A percentile compares a stretch with the other conserved stretches of the same genome.
These are phyloP conservation scores for Leuciscus waleckii DNA, from an alignment of 2,797 vertebrate genomes.

Conservation along the genomic window DNA sequence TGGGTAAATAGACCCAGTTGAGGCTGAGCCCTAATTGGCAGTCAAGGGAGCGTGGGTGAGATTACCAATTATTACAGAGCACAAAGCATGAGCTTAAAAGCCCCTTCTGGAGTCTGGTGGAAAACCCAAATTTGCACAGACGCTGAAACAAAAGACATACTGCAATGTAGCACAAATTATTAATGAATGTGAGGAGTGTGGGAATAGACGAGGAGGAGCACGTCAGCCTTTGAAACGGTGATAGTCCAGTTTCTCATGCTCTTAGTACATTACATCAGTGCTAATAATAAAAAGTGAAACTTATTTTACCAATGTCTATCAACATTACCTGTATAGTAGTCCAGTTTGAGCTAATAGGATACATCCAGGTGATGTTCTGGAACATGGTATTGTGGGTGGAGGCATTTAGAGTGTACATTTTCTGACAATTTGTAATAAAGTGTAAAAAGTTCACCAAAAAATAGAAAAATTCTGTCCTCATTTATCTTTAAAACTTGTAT, in stretches of 20 bases:
- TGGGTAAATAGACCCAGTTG: constrained; percentile 41
- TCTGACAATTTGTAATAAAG: too few relatives aligned
- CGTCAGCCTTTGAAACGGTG: background rate
- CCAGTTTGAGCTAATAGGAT: background rate
- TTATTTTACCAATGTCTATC: background rate
- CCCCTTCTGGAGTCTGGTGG: constrained; percentile 34
- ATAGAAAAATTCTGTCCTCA: too few relatives aligned
- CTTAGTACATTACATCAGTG: background rate
- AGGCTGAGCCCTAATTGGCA: constrained; percentile 48
- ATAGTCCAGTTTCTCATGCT: background rate
- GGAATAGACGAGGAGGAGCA: background rate
- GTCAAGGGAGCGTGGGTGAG: constrained; percentile 48
- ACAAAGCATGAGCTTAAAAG: constrained; percentile 46
- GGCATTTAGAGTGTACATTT: background rate
- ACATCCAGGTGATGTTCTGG: background rate
- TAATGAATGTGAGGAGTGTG: background rate
- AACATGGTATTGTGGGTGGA: background rate
- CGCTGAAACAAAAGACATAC: constrained; percentile 39
- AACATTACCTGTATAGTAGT: background rate
- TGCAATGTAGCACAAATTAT: constrained; percentile 15
- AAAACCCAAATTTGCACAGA: constrained; percentile 42
- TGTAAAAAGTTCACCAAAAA: too few relatives aligned
- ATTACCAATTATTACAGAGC: constrained; percentile 49
- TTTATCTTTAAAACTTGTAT: too few relatives aligned
- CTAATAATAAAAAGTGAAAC: background rate